These are phyloP conservation scores for Pygocentrus nattereri DNA, from an alignment of 2,797 vertebrate species.

Conservation along the genomic window DNA sequence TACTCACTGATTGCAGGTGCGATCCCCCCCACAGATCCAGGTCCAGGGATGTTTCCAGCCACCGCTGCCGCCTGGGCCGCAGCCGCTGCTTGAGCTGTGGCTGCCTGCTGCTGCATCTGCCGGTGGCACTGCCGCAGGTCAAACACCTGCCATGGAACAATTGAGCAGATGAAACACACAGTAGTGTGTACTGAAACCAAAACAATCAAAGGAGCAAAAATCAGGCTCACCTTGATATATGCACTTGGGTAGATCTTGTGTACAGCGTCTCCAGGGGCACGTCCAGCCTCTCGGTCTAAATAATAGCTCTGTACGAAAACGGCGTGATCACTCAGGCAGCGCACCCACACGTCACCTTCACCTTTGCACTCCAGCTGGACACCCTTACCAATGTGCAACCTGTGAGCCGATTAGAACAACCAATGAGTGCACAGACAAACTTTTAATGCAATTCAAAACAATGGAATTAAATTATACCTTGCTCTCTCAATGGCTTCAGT, in stretches of 20 bases:
- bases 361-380: conserved; percentile 97
- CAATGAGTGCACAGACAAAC: background rate
- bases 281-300: conserved; percentile 92
- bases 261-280: conserved; percentile 93
- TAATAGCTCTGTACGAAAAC: conserved; percentile 99
- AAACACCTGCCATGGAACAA: conserved; percentile 85
- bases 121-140: conserved; percentile 95
- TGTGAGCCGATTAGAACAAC: conserved; percentile 57
- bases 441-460: background rate
- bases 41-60: conserved; percentile 96
- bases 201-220: background rate
- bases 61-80: conserved; percentile 94
- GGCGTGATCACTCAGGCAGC: conserved; percentile 94
- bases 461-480: conserved; percentile 74
- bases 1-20: conserved; percentile 97
- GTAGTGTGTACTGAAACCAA: background rate
- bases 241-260: conserved; percentile 98
- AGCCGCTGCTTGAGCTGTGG: conserved; percentile 93
- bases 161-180: background rate
- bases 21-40: conserved; percentile 95
- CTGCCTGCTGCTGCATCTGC: conserved; percentile 98
- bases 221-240: conserved; percentile 90
- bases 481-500: conserved; percentile 98
- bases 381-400: conserved; percentile 96
- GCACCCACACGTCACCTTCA: conserved; percentile 96